These are phyloP conservation scores for Patella caerulea DNA, from an alignment of 2,888 invertebrate species.

Conservation along the genomic window DNA sequence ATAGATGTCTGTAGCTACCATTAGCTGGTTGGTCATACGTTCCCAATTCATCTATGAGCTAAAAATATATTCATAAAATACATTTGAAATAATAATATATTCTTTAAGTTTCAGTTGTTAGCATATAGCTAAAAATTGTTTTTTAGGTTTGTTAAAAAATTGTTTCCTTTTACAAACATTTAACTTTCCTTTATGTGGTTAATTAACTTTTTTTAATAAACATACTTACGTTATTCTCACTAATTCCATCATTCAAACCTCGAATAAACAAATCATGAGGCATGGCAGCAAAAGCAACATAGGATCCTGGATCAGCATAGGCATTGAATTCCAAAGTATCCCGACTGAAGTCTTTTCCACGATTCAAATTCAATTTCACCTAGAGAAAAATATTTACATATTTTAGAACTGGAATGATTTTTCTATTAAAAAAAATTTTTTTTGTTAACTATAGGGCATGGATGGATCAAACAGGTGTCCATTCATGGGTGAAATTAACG, in stretches of 20 bases:
- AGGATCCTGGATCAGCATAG: constrained; percentile 93
- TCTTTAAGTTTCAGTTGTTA: too few relatives aligned
- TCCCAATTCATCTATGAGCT: constrained; percentile 69
- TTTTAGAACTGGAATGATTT: not conserved
- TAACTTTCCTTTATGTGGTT: too few relatives aligned
- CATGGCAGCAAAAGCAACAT: constrained; percentile 91
- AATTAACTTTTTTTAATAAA: too few relatives aligned
- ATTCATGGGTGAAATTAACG: too few relatives aligned
- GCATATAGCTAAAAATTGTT: too few relatives aligned
- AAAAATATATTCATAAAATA: constrained; percentile 16
- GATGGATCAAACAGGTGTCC: too few relatives aligned
- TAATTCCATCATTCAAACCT: constrained; percentile 66
- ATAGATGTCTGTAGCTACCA: constrained; percentile 65
- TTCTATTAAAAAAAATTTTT: not conserved
- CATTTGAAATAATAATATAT: not conserved
- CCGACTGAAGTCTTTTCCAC: constrained; percentile 92
- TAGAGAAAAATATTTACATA: constrained; percentile 46
- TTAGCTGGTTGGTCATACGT: constrained; percentile 67
- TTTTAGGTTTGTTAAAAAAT: too few relatives aligned
- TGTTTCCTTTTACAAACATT: too few relatives aligned
- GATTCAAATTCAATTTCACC: constrained; percentile 79
- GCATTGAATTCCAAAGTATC: constrained; percentile 94
- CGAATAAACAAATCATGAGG: constrained; percentile 65
- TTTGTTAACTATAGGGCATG: too few relatives aligned
- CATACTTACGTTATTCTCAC: constrained; percentile 63